Evolutionary conservation across 2,113 vertebrate species (phyloP), one percentile per base, ranked within the genome.

Genomic region (Chitala chitala): DNA sequence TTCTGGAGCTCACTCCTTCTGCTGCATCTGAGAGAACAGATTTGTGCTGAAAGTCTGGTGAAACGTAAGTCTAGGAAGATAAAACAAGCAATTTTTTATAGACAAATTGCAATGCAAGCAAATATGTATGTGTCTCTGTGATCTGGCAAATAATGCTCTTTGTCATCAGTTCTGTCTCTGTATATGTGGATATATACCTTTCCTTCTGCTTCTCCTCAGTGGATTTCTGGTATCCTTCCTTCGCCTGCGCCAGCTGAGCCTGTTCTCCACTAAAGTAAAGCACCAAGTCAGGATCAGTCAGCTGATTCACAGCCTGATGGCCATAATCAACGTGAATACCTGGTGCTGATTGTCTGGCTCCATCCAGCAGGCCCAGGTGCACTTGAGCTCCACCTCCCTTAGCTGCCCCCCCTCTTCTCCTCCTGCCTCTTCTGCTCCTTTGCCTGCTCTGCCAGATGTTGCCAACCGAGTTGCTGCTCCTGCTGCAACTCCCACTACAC

Each of bases 401-500:
- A 95, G 6, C 73, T 82, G 83, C 38, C 95, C 88, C 0, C 54
- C 38, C 76, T 94, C 90, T n/a, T n/a, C 53, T 82, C 79, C 75
- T 96, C 92, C 55, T 81, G 87, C 68, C 50, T 77, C 55, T 77
- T 90, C 73, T 92, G 88, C 74, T 81, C 88, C 81, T 91, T 82
- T 78, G 78, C 84, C 85, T 84, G 85, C 3, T 89, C 84, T 0
- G 83, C 77, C 84, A 96, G 71, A 59, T 96, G 88, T 13, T 91
- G 84, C 40, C 73, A 79, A 77, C 95, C 96, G 0, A 77, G 29
- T 59, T 78, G 87, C 69, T 94, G 92, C 81, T 97, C 93, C 79
- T 86, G 87, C 0, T 79, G 31, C 68, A 91, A 79, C 7, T 90
- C 87, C 66, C 72, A 75, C 96, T 98, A 73, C 70, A 51, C 20